phyloP scores from a whole-genome alignment of 1,140 invertebrate genomes.

The Orchesella cincta region DNA sequence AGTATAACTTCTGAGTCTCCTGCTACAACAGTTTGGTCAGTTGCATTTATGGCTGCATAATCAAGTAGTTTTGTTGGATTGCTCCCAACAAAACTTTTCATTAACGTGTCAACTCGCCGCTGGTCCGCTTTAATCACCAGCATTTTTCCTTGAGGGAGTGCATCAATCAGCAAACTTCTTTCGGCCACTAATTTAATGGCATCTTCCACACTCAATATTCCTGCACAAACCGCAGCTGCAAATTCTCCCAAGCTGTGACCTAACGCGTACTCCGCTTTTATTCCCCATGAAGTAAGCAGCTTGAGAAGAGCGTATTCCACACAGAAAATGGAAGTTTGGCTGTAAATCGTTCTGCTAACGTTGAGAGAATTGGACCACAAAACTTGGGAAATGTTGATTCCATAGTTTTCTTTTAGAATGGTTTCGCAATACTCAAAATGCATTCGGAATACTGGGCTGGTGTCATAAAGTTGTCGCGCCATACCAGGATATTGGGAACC shows the following conservation, averaged over 20 bases:
- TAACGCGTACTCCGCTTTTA: background rate
- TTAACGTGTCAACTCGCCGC: background rate
- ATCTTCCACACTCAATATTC: background rate
- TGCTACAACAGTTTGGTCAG: background rate
- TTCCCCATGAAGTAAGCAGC: background rate
- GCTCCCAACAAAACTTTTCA: background rate
- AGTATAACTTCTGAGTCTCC: constrained; percentile 14
- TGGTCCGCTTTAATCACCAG: too few species aligned
- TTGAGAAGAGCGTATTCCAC: constrained; percentile 2
- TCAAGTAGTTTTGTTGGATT: background rate
- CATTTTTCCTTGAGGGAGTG: background rate
- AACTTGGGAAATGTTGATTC: background rate
- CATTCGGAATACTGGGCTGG: background rate
- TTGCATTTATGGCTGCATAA: background rate
- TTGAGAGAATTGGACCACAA: background rate
- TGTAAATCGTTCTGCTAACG: background rate
- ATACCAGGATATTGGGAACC: background rate
- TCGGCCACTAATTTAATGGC: background rate
- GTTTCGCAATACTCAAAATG: background rate
- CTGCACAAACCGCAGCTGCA: background rate
- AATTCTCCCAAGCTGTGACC: background rate
- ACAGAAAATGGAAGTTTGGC: background rate
- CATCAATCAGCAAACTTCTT: background rate
- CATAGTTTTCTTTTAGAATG: background rate
- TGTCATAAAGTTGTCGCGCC: background rate